phyloP scores from a whole-genome alignment of 2,888 invertebrate genomes.

The Aspidiotus rigidus region DNA sequence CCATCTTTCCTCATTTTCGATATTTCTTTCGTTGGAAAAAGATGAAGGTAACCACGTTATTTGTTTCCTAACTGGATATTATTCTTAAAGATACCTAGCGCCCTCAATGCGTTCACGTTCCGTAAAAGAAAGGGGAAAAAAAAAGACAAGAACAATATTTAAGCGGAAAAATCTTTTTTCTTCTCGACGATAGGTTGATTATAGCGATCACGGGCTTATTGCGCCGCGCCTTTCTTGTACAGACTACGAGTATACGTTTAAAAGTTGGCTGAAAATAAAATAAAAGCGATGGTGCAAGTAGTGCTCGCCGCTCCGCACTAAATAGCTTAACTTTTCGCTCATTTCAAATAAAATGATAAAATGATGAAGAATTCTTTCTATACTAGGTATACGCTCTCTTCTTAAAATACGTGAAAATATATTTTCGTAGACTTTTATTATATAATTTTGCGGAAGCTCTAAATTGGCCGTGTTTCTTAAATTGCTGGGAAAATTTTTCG shows the following conservation, averaged over 20 bases:
- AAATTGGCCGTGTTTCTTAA: background rate
- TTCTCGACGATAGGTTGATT: background rate
- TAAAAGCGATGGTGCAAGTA: no score
- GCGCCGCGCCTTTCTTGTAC: background rate
- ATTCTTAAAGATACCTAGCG: background rate
- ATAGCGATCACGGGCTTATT: background rate
- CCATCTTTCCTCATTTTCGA: background rate
- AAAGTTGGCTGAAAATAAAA: no score
- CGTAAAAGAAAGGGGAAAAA: no score
- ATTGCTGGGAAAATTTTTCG: background rate
- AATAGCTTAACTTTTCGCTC: conserved; percentile 1
- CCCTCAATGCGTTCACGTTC: no score
- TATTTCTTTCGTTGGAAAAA: background rate
- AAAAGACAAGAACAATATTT: background rate
- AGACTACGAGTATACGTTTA: no score
- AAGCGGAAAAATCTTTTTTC: background rate
- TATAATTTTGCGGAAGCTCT: background rate
- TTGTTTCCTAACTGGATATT: conserved; percentile 2
- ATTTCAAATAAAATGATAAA: conserved; percentile 2
- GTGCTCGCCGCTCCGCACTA: background rate
- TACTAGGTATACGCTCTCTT: background rate
- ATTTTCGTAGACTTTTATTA: conserved; percentile 4
- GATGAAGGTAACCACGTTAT: background rate
- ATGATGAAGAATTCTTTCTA: background rate
- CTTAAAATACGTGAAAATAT: conserved; percentile 1